Evolutionary conservation across 2,113 vertebrate genomes (phyloP), one percentile per base, ranked within the genome.

Genomic region (Psilopogon haemacephalus): DNA sequence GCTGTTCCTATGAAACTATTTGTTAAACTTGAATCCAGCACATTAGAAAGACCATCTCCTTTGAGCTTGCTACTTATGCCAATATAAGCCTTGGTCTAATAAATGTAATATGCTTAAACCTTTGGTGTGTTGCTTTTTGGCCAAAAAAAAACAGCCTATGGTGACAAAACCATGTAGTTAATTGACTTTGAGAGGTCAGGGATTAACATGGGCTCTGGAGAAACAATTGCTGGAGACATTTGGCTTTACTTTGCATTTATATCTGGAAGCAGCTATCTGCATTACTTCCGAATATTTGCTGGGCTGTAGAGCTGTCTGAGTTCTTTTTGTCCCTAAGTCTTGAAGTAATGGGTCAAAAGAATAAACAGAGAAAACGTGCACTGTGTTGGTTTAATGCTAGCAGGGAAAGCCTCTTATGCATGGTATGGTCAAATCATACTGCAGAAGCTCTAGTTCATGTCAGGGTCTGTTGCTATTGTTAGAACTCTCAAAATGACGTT

Each of bases 51-150:
- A 48, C 13, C 32, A 21, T 72, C 24, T 56, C 1, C 15, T 62
- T 60, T 62, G 44, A 89, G 48, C 11, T 4, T 1, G 0, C 0
- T 56, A 3, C 19, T 56, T 50, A 3, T 4, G 6, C 54, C 35
- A 18, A 15, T 3, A 18, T 79, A 65, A 84, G 9, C 20, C 55
- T 28, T 78, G 24, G 20, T 84, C 9, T 33, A 10, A 67, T 38
- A 44, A 84, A 21, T 5, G 0, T 4, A 1, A 50, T 81, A 44
- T 64, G 58, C 30, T 74, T 86, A 44, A 84, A 84, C 46, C 12
- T 71, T 55, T 0, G 2, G 3, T 37, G 8, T 63, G 5, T 68
- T 85, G 37, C 18, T 21, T 77, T 72, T 68, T 82, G 28, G 24
- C 32, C 6, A 50, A 6, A n/a, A 68, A 59, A 64, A 40, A 6